Conservation (phyloP, 2,797 vertebrate genomes). For the Euthynnus affinis region DNA sequence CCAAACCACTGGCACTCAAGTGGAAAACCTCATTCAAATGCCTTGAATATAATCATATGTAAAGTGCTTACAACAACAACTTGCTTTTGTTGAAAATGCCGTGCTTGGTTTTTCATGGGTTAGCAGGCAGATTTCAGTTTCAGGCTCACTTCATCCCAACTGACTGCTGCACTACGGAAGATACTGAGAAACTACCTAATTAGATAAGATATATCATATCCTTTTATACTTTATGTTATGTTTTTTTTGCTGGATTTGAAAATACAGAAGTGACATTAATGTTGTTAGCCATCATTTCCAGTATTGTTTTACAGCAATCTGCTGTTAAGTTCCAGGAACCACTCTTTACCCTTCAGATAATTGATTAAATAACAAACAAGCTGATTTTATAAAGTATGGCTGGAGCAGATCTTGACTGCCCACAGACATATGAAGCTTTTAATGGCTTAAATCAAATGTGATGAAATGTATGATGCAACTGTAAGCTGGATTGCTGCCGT, state of each 20-base stretch:
- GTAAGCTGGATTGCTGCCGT: slow-evolving; percentile 9
- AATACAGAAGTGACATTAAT: slow-evolving; percentile 39
- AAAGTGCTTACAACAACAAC: slow-evolving; percentile 85
- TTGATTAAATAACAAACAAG: slow-evolving; percentile 41
- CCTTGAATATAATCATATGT: slow-evolving; percentile 81
- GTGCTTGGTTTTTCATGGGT: slow-evolving; percentile 41
- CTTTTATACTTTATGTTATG: slow-evolving; percentile 6
- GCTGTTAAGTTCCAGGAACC: slow-evolving; percentile 36
- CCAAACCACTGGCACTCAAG: slow-evolving; percentile 82
- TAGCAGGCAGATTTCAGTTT: slow-evolving; percentile 53
- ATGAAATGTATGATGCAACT: slow-evolving; percentile 22
- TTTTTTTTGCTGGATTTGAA: slow-evolving; percentile 42
- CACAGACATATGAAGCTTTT: slow-evolving; percentile 30
- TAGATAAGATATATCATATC: slow-evolving; percentile 22
- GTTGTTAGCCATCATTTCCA: slow-evolving; percentile 15
- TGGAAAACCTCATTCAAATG: slow-evolving; percentile 82
- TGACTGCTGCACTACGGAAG: slow-evolving; percentile 10
- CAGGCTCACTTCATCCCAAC: slow-evolving; percentile 30
- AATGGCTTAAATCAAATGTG: slow-evolving; percentile 43
- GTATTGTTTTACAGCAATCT: slow-evolving; percentile 18
- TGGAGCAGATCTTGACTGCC: slow-evolving; percentile 41
- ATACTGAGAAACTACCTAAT: slow-evolving; percentile 24
- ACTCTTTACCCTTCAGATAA: slow-evolving; percentile 42
- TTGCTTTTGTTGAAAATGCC: slow-evolving; percentile 66
- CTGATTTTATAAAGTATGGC: slow-evolving; percentile 37